Conservation (phyloP, 2,797 vertebrate genomes). For the Phrynocephalus vlangalii region DNA sequence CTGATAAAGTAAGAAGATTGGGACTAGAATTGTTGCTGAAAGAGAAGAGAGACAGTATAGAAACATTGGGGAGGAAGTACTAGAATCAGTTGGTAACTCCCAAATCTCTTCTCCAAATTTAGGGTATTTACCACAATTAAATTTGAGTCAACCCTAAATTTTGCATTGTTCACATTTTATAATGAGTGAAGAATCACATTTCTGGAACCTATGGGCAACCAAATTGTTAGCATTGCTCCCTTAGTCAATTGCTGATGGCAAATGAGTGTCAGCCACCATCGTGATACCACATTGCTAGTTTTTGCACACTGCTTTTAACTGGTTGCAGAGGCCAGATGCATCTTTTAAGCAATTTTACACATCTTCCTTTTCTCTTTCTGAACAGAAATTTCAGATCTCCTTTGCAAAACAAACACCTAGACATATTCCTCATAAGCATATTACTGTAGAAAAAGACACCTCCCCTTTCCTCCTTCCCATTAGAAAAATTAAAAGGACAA, state of each 20-base stretch:
- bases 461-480: background rate
- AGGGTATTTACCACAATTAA: background rate
- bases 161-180: background rate
- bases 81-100: background rate
- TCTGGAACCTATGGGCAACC: background rate
- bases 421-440: constrained; percentile 42
- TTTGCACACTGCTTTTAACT: constrained; percentile 34
- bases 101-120: background rate
- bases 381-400: background rate
- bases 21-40: background rate
- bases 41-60: background rate
- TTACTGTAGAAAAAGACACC: constrained; percentile 23
- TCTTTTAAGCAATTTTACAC: constrained; percentile 44
- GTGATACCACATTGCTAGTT: constrained; percentile 27
- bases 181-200: background rate
- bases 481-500: constrained; percentile 75
- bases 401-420: background rate
- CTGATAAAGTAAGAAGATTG: background rate
- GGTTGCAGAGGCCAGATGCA: constrained; percentile 22
- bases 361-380: constrained; percentile 3
- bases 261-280: constrained; percentile 15
- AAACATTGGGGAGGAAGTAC: background rate
- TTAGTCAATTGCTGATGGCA: constrained; percentile 31
- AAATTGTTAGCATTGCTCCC: background rate
- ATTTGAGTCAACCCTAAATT: background rate